Evolutionary conservation across 2,797 vertebrate species (phyloP), one percentile per base, ranked within the genome.

Genomic region (Sphaeramia orbicularis): DNA sequence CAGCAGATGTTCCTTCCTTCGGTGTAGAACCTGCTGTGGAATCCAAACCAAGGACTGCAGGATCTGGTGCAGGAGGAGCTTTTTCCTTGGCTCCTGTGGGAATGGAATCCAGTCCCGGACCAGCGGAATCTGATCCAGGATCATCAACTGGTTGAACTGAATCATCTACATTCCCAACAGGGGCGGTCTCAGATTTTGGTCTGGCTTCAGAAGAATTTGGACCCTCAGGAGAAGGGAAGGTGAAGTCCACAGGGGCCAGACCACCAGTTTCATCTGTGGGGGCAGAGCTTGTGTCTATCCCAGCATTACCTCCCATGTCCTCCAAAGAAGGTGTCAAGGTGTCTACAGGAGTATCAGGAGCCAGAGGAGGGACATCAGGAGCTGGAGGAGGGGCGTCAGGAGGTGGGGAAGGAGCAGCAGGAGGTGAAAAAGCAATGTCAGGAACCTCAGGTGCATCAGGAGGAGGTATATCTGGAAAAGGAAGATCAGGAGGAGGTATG

Each of bases 301-400:
- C 12, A 41, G 30, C 40, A 62, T 80, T 40, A 15, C 18, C 21
- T 58, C 18, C 64, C 57, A 37, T 49, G 45, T 12, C 38, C 63
- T 54, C 53, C 36, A 69, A 64, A 9, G 71, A 16, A 53, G 61
- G 27, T 7, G 44, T 24, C 16, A 62, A 7, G 5, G 66, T 41
- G 9, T 62, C 69, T 42, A n/a, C 40, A 72, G 74, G 18, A 62
- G 40, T 36, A 30, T 49, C 57, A 49, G 65, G 44, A 67, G 18
- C 37, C 56, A 40, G n/a, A 57, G 49, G 15, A 30, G 35, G 9
- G 47, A 43, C 49, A 24, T 24, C 2, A 24, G 21, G 21, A 24
- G 21, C 21, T 24, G 21, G 2, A 24, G 65, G 4, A 49, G 12
- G 16, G 19, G 30, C 24, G 6, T 64, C 47, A 48, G 51, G 43